Conservation (phyloP, 30 jellyfish, hydroid and myxozoan genomes). For the Mastigias papua region DNA sequence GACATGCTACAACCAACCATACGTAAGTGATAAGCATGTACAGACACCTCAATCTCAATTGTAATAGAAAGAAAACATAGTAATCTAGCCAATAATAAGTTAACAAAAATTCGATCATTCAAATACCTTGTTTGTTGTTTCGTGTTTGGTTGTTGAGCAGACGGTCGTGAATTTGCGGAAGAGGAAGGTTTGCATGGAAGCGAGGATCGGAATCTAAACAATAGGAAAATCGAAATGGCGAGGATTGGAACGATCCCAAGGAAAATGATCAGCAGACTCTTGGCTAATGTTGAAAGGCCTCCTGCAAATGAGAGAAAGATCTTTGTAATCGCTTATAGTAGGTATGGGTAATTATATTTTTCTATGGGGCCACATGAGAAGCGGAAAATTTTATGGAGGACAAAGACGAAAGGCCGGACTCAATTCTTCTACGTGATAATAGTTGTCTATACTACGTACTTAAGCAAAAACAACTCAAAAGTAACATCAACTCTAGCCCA, state of each 20-base stretch:
- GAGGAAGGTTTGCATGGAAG: constrained; percentile 68
- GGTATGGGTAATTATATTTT: neutral
- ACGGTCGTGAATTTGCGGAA: neutral
- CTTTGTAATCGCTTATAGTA: neutral
- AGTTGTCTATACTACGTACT: no score
- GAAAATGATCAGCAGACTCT: constrained; percentile 79
- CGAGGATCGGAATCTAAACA: constrained; percentile 44
- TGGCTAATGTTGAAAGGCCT: constrained; percentile 83
- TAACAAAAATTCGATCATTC: neutral
- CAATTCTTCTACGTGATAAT: no score
- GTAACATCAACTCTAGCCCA: no score
- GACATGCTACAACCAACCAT: no score
- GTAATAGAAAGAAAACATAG: neutral
- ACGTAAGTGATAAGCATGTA: no score
- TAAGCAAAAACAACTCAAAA: no score
- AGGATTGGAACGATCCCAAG: constrained; percentile 79
- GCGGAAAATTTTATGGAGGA: no score
- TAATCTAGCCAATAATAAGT: neutral
- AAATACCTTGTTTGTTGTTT: constrained; percentile 12
- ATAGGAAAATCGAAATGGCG: constrained; percentile 39
- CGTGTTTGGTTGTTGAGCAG: constrained; percentile 17
- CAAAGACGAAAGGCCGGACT: no score
- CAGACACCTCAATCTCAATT: no score
- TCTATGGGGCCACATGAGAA: no score
- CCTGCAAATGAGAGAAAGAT: neutral